phyloP scores from a whole-genome alignment of 2,797 vertebrate genomes.

The Apogon talboti region DNA sequence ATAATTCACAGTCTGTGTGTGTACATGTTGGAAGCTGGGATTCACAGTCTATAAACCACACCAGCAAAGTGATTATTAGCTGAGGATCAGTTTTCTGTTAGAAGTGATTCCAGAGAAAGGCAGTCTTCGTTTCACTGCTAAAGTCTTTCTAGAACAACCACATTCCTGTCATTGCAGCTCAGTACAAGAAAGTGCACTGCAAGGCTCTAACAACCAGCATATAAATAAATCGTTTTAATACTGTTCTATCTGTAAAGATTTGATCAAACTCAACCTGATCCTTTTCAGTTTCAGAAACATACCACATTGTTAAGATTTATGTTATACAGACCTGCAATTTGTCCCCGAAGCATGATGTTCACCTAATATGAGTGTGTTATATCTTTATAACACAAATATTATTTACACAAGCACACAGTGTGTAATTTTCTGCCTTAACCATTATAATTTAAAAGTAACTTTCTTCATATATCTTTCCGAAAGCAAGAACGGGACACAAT shows the following conservation, averaged over 20 bases:
- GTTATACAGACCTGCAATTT: too few species aligned
- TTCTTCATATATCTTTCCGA: too few species aligned
- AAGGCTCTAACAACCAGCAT: background rate
- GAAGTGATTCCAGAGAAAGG: slow-evolving; percentile 29
- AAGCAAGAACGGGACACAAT: too few species aligned
- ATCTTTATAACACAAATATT: too few species aligned
- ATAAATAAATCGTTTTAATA: background rate
- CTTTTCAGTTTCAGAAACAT: background rate
- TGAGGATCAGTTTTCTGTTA: background rate
- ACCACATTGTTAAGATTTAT: too few species aligned
- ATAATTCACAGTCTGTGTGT: background rate
- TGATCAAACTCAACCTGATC: background rate
- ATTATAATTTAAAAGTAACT: too few species aligned
- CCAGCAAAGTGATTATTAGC: background rate
- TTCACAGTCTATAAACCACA: background rate
- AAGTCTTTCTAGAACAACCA: slow-evolving; percentile 45
- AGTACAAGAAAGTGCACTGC: background rate
- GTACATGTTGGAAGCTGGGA: background rate
- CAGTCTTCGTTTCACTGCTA: background rate
- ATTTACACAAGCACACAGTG: too few species aligned
- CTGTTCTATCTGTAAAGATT: background rate
- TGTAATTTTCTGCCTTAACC: too few species aligned
- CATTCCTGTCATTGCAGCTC: slow-evolving; percentile 42
- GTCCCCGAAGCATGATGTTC: too few species aligned
- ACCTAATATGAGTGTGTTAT: too few species aligned